Percentiles rank a stretch among this genome's conserved stretches.
These are phyloP conservation scores for Omphaloscelis lunosa DNA, from an alignment of 2,888 invertebrate species.

Conservation along the genomic window DNA sequence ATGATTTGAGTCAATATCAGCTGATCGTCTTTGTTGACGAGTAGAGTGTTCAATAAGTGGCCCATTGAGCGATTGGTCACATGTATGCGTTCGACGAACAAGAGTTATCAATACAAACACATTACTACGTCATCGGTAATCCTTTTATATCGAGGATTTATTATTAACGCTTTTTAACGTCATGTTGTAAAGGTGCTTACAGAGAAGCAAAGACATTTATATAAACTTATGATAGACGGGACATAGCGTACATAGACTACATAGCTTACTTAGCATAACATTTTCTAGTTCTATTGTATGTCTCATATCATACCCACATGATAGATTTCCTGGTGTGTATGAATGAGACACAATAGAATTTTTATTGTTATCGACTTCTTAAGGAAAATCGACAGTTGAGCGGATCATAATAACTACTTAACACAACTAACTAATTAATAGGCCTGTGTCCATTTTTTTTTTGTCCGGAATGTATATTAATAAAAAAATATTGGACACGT, in stretches of 20 bases:
- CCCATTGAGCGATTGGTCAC: constrained; percentile 59
- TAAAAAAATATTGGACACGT: no score
- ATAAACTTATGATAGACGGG: not conserved
- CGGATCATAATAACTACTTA: no score
- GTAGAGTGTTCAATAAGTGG: constrained; percentile 34
- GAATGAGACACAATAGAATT: no score
- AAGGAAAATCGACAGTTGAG: no score
- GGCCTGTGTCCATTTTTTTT: no score
- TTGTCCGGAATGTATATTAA: no score
- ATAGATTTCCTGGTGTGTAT: no score
- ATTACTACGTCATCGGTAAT: constrained; percentile 50
- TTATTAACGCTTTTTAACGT: constrained; percentile 39
- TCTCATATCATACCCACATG: no score
- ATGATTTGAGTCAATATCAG: constrained; percentile 28
- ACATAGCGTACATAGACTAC: not conserved
- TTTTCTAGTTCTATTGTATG: no score
- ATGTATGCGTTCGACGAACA: constrained; percentile 20
- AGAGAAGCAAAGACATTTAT: not conserved
- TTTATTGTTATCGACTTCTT: no score
- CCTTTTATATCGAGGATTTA: constrained; percentile 41
- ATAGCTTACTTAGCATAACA: no score
- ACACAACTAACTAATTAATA: no score
- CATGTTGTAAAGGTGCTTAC: constrained; percentile 9
- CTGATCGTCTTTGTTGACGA: constrained; percentile 20
- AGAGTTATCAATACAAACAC: constrained; percentile 48